These are phyloP conservation scores for Ciconia nigra DNA, from an alignment of 2,797 vertebrate genomes.

Conservation along the genomic window DNA sequence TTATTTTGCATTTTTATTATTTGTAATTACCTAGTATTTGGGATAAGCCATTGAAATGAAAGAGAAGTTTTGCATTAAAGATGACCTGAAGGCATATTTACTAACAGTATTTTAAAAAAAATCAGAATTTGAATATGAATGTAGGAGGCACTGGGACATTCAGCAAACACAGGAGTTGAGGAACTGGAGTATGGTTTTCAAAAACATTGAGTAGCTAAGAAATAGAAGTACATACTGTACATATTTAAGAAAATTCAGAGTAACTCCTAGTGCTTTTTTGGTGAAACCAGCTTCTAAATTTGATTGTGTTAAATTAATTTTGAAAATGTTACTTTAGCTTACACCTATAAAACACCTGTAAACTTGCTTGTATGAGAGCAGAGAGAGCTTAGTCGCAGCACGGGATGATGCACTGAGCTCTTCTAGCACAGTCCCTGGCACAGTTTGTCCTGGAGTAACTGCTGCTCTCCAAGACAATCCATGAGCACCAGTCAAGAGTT, in stretches of 20 bases:
- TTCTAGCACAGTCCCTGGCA: neutral
- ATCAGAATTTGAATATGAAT: neutral
- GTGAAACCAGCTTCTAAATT: neutral
- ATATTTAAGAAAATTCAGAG: neutral
- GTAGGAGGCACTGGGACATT: neutral
- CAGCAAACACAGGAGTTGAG: neutral
- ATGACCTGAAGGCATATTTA: neutral
- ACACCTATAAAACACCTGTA: neutral
- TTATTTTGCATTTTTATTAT: neutral
- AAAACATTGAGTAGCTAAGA: neutral
- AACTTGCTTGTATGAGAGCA: neutral
- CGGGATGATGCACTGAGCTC: neutral
- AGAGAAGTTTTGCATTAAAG: neutral
- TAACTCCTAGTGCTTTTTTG: neutral
- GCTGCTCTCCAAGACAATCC: neutral
- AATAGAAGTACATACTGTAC: neutral
- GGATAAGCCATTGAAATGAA: neutral
- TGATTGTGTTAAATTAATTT: neutral
- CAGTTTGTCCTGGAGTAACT: neutral
- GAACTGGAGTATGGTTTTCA: neutral
- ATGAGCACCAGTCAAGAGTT: neutral
- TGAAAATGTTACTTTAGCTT: neutral
- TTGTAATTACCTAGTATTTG: neutral
- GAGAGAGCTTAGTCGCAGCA: neutral
- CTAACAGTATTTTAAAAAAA: neutral